These are phyloP conservation scores for Xestia xanthographa DNA, from an alignment of 2,888 invertebrate genomes.

Conservation along the genomic window DNA sequence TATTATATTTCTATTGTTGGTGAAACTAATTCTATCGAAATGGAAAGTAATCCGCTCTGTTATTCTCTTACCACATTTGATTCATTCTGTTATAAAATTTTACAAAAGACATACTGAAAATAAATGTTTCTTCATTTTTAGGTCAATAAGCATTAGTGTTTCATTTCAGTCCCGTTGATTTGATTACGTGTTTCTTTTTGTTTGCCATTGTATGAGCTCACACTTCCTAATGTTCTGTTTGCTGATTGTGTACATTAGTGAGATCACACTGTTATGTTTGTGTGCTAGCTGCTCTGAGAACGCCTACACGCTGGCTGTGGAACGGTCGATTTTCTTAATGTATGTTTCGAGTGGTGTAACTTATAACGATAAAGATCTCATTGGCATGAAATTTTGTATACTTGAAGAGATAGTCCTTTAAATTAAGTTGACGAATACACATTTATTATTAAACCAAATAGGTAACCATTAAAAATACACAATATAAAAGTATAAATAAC, in stretches of 20 bases:
- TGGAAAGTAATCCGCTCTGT: constrained; percentile 88
- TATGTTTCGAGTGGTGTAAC: constrained; percentile 41
- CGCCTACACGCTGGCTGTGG: constrained; percentile 45
- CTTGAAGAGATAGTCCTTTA: constrained; percentile 50
- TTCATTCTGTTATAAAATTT: constrained; percentile 91
- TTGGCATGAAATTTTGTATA: constrained; percentile 47
- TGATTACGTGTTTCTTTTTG: constrained; percentile 41
- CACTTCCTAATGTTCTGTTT: constrained; percentile 32
- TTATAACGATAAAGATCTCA: constrained; percentile 60
- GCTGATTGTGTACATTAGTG: constrained; percentile 30
- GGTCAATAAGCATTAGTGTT: constrained; percentile 92
- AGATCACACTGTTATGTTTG: constrained; percentile 41
- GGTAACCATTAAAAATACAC: constrained; percentile 5
- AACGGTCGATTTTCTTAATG: constrained; percentile 37
- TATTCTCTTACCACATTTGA: constrained; percentile 88
- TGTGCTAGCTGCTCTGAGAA: constrained; percentile 26
- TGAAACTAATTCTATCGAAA: constrained; percentile 87
- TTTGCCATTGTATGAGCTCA: constrained; percentile 19
- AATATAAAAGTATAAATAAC: not conserved
- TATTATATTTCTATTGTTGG: constrained; percentile 90
- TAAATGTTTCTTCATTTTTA: constrained; percentile 94
- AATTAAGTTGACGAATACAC: constrained; percentile 37
- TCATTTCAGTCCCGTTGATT: constrained; percentile 78
- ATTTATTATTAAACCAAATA: constrained; percentile 25
- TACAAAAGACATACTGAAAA: constrained; percentile 93